Evolutionary conservation across 2,888 invertebrate genomes (phyloP), one percentile per base, ranked within the genome.

Genomic region (Mythimna loreyi): DNA sequence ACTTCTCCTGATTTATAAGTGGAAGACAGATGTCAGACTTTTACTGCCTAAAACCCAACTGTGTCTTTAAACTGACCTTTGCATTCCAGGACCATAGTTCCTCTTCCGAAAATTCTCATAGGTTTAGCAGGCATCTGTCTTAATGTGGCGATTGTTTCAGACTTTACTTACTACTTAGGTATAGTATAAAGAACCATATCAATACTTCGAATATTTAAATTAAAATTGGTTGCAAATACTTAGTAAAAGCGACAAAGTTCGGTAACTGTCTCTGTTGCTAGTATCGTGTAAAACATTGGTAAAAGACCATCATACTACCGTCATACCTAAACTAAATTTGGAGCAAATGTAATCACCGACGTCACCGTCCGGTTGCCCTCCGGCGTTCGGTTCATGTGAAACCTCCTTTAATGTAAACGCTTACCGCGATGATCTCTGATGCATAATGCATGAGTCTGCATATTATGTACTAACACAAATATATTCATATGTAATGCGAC

Each of bases 371-470:
- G 81, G 55, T 43, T 65, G n/a, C 49, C 43, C n/a, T 60, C 63
- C 75, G 66, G 65, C 40, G 2, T 11, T 47, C 28, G 45, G 57
- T 23, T 63, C 56, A 71, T 86, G 67, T 86, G 70, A 67, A 85
- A 49, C 60, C 81, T 52, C 80, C 78, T 70, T 84, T 76, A 81
- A 72, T 76, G 67, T 77, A 87, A 86, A 86, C 89, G 91, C 87
- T 90, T 87, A 87, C 84, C 77, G 83, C 87, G 88, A 89, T 90
- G 91, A 92, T 92, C 90, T 87, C 86, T 83, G 83, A 91, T 94
- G 90, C 89, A 94, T 92, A 89, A 93, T 94, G 89, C 90, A 94
- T 92, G 90, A 87, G 85, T 82, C 83, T 89, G 90, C 91, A 91
- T 88, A 90, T 89, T 80, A 78, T 79, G 80, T 84, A 77, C 74